phyloP scores from a whole-genome alignment of 2,113 vertebrate genomes.

The Zonotrichia leucophrys region DNA sequence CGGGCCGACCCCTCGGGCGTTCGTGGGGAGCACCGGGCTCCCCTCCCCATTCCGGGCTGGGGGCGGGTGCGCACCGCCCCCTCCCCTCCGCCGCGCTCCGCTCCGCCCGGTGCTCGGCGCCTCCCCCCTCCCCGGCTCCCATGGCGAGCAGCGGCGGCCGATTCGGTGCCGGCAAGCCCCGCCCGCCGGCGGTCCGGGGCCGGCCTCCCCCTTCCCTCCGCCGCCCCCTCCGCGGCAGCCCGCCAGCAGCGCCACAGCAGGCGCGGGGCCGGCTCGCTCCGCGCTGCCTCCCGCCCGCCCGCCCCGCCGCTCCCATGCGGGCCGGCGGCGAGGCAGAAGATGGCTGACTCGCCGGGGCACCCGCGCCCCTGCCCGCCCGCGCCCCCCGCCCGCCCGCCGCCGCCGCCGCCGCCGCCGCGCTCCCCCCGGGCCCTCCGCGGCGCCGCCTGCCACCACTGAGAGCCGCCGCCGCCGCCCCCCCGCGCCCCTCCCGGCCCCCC shows the following conservation, averaged over 20 bases:
- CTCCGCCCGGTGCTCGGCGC: background rate
- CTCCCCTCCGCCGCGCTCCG: background rate
- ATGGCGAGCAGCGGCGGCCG: conserved; percentile 34
- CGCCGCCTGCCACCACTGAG: too few relatives aligned
- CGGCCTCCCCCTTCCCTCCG: conserved; percentile 80
- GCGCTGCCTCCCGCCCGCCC: too few relatives aligned
- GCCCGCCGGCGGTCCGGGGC: conserved; percentile 78
- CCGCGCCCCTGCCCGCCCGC: too few relatives aligned
- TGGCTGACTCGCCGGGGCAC: too few relatives aligned
- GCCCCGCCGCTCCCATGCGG: too few relatives aligned
- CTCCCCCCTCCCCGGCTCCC: background rate
- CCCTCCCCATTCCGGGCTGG: background rate
- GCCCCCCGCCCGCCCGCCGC: too few relatives aligned
- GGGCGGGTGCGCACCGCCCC: background rate
- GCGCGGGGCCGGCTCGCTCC: too few relatives aligned
- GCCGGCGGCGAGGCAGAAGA: too few relatives aligned
- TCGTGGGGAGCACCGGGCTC: background rate
- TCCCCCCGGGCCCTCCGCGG: too few relatives aligned
- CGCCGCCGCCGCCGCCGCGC: too few relatives aligned
- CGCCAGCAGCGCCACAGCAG: background rate
- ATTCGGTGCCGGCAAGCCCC: conserved; percentile 50
- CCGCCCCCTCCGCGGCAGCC: conserved; percentile 54
- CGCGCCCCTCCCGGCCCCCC: background rate
- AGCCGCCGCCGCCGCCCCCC: too few relatives aligned
- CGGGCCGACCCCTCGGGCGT: background rate